Evolutionary conservation across 2,113 vertebrate genomes (phyloP).

Genomic region (Cyphomyrus discorhynchus): DNA sequence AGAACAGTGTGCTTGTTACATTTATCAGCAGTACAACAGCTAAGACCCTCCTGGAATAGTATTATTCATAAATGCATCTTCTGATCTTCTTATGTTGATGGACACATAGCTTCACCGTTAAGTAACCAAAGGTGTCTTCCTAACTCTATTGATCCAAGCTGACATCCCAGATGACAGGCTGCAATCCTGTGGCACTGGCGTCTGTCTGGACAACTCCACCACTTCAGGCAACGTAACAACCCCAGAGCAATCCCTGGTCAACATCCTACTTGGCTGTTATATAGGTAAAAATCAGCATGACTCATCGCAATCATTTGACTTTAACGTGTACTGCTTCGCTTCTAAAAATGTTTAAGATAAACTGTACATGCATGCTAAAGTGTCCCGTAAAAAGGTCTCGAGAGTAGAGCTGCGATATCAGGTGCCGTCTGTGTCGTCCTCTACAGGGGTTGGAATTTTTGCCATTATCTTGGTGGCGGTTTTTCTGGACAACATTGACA

Average conservation of each 20-base stretch:
- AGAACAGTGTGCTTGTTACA: neutral
- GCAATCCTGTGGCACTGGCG: slow-evolving; percentile 66
- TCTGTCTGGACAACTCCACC: slow-evolving; percentile 53
- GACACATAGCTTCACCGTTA: neutral
- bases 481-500: slow-evolving; percentile 75
- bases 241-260: slow-evolving; percentile 60
- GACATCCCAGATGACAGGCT: slow-evolving; percentile 59
- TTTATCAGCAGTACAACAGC: neutral
- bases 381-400: neutral
- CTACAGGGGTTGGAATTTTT: slow-evolving; percentile 75
- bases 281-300: slow-evolving; percentile 64
- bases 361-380: neutral
- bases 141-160: slow-evolving; percentile 41
- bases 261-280: slow-evolving; percentile 79
- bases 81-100: neutral
- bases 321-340: neutral
- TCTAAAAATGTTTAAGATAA: neutral
- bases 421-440: slow-evolving; percentile 28
- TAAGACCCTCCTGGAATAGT: neutral
- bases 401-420: neutral
- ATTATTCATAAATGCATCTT: neutral
- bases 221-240: slow-evolving; percentile 37
- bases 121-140: neutral
- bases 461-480: slow-evolving; percentile 70
- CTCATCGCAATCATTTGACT: neutral